Base-by-base conservation (phyloP, 2,888 invertebrate genomes). In the Muschampia staudingeri region DNA sequence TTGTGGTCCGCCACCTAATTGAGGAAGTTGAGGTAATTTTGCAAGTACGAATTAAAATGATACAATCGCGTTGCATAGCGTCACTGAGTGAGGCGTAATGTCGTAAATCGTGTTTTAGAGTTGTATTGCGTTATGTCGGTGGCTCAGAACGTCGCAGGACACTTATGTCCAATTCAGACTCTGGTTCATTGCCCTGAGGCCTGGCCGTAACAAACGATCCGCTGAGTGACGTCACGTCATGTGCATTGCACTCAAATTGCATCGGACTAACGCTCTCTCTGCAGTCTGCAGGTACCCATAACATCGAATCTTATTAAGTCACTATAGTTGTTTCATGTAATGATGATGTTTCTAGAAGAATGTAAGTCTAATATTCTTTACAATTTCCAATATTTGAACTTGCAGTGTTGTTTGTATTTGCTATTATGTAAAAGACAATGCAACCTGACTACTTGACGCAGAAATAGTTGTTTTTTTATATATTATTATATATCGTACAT, bases 91-190 rank as follows among this genome's bases (percentile, higher is more conserved):
- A 88, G 85, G 84, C 86, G 89, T 88, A 88, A 90, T 92, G 92
- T 93, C 92, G 93, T 94, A 94, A 94, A 94, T 94, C 92, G 93
- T 89, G 90, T 90, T 89, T 90, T 92, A 90, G 80, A 80, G 80
- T 81, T 77, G 76, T 48, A 91, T 92, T 92, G 92, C 92, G 92
- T 93, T 92, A 90, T 92, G 92, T 91, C 91, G 90, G 92, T 90
- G 89, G 88, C 87, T 88, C 85, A 91, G 92, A 80, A 56, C 73
- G 75, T 92, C 92, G 93, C 95, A 94, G 94, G 94, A 95, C 94
- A 94, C 94, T 95, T 94, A 92, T 92, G 93, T 94, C 94, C 95
- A 95, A 96, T 96, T 95, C 94, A 94, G 92, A 90, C 91, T 90
- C 86, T 91, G 94, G 96, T 94, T 96, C 96, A 95, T 93, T 94